Conservation (phyloP, 2,888 invertebrate species). For the Petrolisthes manimaculis region DNA sequence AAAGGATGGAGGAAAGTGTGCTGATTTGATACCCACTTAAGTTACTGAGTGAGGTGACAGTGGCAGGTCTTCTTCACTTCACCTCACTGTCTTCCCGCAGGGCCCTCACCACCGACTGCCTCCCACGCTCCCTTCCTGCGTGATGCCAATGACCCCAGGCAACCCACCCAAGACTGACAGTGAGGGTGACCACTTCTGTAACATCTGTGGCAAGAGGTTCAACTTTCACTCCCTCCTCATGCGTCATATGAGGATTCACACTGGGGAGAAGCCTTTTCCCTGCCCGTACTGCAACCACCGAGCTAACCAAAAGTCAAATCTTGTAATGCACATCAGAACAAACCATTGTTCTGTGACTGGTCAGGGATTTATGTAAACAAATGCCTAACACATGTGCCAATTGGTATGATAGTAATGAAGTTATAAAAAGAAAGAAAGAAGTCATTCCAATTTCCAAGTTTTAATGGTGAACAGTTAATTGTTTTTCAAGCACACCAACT, state of each 20-base stretch:
- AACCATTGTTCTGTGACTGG: conserved; percentile 32
- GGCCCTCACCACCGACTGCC: conserved; percentile 9
- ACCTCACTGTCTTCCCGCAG: conserved; percentile 45
- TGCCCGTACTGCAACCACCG: conserved; percentile 63
- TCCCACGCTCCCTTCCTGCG: background rate
- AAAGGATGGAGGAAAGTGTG: too few relatives aligned
- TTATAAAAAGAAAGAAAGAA: too few relatives aligned
- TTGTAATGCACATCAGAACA: conserved; percentile 55
- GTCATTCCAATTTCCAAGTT: too few relatives aligned
- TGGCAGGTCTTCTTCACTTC: conserved; percentile 14
- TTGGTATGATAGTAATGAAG: too few relatives aligned
- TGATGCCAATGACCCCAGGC: background rate
- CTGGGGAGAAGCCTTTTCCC: conserved; percentile 61
- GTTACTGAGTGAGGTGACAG: background rate
- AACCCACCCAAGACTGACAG: conserved; percentile 9
- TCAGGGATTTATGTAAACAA: conserved; percentile 1
- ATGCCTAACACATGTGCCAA: too few relatives aligned
- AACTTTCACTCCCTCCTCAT: conserved; percentile 55
- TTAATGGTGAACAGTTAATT: too few relatives aligned
- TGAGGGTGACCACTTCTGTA: conserved; percentile 45
- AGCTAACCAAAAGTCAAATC: conserved; percentile 58
- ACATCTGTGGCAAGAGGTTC: conserved; percentile 56
- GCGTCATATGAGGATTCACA: conserved; percentile 62
- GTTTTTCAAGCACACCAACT: too few relatives aligned
- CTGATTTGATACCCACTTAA: too few relatives aligned